Evolutionary conservation across 1,140 invertebrate genomes (phyloP).

Genomic region (Procambarus clarkii): DNA sequence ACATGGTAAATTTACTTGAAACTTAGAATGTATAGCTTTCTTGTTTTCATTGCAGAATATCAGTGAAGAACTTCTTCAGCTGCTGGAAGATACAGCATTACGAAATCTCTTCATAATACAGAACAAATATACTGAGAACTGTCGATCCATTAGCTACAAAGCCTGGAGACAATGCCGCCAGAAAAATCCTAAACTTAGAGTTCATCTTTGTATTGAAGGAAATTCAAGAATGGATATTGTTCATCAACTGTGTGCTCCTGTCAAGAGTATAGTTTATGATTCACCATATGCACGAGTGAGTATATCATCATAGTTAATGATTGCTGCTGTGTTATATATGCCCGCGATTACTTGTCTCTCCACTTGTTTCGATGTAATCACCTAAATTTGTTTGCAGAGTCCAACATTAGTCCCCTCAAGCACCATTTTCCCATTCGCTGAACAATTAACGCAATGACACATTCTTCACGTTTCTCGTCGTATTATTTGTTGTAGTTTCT

Average conservation of each 20-base stretch:
- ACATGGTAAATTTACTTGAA: too few species aligned
- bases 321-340: too few species aligned
- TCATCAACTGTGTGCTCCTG: conserved; percentile 81
- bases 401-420: too few species aligned
- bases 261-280: conserved; percentile 82
- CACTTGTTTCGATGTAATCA: too few species aligned
- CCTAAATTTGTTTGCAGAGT: too few species aligned
- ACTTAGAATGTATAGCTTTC: too few species aligned
- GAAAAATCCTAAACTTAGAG: conserved; percentile 74
- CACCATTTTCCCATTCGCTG: too few species aligned
- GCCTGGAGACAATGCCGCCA: conserved; percentile 75
- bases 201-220: conserved; percentile 76
- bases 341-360: too few species aligned
- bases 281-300: conserved; percentile 81
- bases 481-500: too few species aligned
- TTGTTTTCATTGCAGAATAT: conserved; percentile 81
- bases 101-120: conserved; percentile 84
- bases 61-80: conserved; percentile 84
- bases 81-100: conserved; percentile 82
- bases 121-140: conserved; percentile 68
- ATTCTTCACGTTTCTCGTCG: too few species aligned
- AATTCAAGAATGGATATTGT: conserved; percentile 75
- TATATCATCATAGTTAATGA: too few species aligned
- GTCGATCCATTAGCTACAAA: conserved; percentile 72
- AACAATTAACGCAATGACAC: too few species aligned